Conservation (phyloP, 2,888 invertebrate species). For the Cheilosia vulpina region DNA sequence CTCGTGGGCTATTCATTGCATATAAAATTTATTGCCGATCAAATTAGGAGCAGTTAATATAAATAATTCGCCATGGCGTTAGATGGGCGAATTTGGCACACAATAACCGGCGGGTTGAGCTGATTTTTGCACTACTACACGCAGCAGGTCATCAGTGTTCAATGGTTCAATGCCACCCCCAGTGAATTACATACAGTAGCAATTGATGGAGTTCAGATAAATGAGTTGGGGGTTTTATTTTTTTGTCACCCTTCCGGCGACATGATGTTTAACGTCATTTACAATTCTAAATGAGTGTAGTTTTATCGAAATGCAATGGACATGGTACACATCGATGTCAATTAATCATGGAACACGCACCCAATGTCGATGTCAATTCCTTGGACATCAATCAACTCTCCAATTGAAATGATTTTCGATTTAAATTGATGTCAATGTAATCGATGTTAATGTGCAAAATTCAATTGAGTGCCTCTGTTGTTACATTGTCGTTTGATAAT, state of each 20-base stretch:
- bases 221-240: neutral
- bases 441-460: conserved; percentile 27
- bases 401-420: conserved; percentile 43
- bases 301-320: conserved; percentile 21
- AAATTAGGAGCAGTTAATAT: conserved; percentile 54
- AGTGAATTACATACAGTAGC: too few relatives aligned
- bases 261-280: conserved; percentile 1
- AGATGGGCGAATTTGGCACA: conserved; percentile 20
- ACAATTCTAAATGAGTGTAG: conserved; percentile 10
- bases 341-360: conserved; percentile 34
- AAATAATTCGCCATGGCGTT: conserved; percentile 27
- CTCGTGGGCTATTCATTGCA: conserved; percentile 46
- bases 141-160: too few relatives aligned
- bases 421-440: conserved; percentile 43
- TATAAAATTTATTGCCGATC: conserved; percentile 46
- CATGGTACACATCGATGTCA: conserved; percentile 12
- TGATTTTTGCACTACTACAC: neutral
- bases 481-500: neutral
- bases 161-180: too few relatives aligned
- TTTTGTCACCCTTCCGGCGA: neutral
- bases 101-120: neutral
- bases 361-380: conserved; percentile 47
- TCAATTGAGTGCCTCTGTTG: neutral
- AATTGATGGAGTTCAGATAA: too few relatives aligned
- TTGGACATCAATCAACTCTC: conserved; percentile 49